Evolutionary conservation across 2,888 invertebrate genomes (phyloP), one percentile per base, ranked within the genome.

Genomic region (Idaea biselata): DNA sequence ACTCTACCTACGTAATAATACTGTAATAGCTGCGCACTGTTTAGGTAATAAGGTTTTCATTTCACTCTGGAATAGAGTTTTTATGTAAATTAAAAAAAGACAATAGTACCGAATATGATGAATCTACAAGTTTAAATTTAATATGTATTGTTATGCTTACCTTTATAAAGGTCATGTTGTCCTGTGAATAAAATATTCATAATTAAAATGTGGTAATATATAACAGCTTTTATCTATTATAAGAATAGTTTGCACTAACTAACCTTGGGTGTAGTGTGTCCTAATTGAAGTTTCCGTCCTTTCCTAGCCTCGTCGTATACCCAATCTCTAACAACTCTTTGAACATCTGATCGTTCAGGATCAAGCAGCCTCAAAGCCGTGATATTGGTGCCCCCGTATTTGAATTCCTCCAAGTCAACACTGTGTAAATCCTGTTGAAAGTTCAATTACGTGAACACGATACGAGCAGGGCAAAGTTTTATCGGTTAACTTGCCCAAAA

Each of bases 371-470:
- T 95, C 81, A 99, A 95, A 6, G 98, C 97, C 1, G 99, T 98
- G 73, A 99, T 97, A 87, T 99, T 99, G 31, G 98, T 98, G 44
- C 98, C 98, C 8, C 98, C 97, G 85, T 98, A 97, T 83, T 97
- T 97, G 87, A 99, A 99, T 86, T 98, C 97, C 79, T 97, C 97
- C 78, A 99, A 93, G 88, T 98, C 97, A 53, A 99, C 95, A 62
- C 97, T 97, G 79, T 98, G 97, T 68, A 99, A 93, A 87, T 98
- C 98, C 97, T 97, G 80, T 73, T 58, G 63, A 78, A 65, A 75
- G 63, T 63, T 67, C 70, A 71, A 71, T 68, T 66, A 68, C 58
- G 66, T 71, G 67, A 68, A 60, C 7, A 70, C 60, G 64, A 68
- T 63, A 33, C 55, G 11, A 44, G 55, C 44, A 58, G 31, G 11